Evolutionary conservation across 2,113 vertebrate species (phyloP).

Genomic region (Suncus etruscus): DNA sequence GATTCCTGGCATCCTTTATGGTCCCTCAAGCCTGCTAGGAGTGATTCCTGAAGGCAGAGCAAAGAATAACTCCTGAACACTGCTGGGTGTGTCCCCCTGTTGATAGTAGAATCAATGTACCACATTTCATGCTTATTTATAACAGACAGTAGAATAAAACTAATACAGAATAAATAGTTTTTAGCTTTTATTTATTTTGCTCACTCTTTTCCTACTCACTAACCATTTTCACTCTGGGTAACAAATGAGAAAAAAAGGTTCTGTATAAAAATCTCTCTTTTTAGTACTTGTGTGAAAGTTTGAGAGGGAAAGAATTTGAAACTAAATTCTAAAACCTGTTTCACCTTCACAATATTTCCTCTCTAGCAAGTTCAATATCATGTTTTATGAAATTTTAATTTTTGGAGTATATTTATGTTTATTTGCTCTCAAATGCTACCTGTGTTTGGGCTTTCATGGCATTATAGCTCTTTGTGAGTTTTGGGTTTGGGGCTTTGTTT

Average conservation of each 20-base stretch:
- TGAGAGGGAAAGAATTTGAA: constrained; percentile 33
- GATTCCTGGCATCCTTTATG: no score
- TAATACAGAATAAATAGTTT: constrained; percentile 31
- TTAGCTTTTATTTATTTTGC: not conserved
- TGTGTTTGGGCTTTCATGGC: not conserved
- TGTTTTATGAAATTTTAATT: constrained; percentile 46
- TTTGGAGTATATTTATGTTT: not conserved
- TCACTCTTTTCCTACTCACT: not conserved
- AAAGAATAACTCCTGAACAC: no score
- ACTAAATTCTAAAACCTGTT: constrained; percentile 44
- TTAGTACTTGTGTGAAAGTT: constrained; percentile 31
- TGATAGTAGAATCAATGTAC: not conserved
- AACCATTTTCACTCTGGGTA: not conserved
- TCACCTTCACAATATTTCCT: not conserved
- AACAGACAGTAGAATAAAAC: constrained; percentile 46
- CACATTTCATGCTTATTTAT: not conserved
- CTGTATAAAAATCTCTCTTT: constrained; percentile 14
- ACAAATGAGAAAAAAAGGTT: constrained; percentile 40
- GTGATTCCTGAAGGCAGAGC: no score
- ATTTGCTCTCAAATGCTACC: constrained; percentile 37
- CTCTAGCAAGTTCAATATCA: constrained; percentile 1
- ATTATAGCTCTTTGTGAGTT: constrained; percentile 32
- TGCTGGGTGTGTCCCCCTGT: no score
- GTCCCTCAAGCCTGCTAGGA: no score
- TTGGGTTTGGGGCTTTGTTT: not conserved